These are phyloP conservation scores for Apodemia hepburni DNA, from an alignment of 2,888 invertebrate genomes.

Conservation along the genomic window DNA sequence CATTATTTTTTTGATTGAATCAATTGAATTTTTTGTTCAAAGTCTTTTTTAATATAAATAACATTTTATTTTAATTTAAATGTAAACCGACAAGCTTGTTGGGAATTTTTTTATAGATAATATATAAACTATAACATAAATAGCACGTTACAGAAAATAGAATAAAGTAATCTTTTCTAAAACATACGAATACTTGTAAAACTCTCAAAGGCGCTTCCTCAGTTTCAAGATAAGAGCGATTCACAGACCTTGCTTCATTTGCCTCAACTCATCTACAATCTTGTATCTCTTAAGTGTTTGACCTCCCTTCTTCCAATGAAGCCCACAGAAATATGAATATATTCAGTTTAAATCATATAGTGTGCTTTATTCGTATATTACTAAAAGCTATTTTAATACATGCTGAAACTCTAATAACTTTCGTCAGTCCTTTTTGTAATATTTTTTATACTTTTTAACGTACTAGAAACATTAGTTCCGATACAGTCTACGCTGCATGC, in stretches of 20 bases:
- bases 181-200: slow-evolving; percentile 2
- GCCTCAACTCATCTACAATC: slow-evolving; percentile 69
- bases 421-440: slow-evolving; percentile 60
- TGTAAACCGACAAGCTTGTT: neutral
- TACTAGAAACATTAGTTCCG: slow-evolving; percentile 62
- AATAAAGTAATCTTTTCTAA: neutral
- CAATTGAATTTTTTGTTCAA: too few species aligned
- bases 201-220: neutral
- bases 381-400: slow-evolving; percentile 3
- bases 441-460: slow-evolving; percentile 61
- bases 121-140: too few species aligned
- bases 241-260: slow-evolving; percentile 70
- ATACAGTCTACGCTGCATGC: slow-evolving; percentile 39
- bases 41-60: too few species aligned
- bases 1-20: too few species aligned
- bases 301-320: slow-evolving; percentile 70
- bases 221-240: slow-evolving; percentile 43
- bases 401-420: slow-evolving; percentile 34
- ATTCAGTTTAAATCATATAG: neutral
- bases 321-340: slow-evolving; percentile 45
- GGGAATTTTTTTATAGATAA: neutral
- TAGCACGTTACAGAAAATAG: too few species aligned
- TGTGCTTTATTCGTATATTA: neutral
- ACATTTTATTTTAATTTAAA: too few species aligned
- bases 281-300: slow-evolving; percentile 75